Percentiles rank a stretch among this genome's conserved stretches.
Evolutionary conservation across 1,140 invertebrate species (phyloP).

Genomic region (fruit fly (Drosophila melanogaster)): DNA sequence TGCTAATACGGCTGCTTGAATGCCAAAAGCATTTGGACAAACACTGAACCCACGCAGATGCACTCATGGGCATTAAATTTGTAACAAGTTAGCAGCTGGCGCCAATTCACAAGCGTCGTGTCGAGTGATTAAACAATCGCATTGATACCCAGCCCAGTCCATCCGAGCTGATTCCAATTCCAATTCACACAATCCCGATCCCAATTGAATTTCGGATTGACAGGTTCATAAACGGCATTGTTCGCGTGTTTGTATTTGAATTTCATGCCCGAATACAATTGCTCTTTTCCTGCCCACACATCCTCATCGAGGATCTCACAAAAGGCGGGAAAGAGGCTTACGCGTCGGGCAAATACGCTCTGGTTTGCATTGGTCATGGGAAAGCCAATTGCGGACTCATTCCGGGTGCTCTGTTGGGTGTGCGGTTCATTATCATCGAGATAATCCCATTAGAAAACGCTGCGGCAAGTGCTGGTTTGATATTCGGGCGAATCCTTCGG

Average conservation of each 20-base stretch:
- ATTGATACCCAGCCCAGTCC: constrained; percentile 45
- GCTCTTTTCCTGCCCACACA: constrained; percentile 72
- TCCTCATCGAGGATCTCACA: constrained; percentile 31
- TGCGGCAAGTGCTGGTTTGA: constrained; percentile 53
- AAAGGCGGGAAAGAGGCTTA: constrained; percentile 59
- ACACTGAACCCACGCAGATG: constrained; percentile 48
- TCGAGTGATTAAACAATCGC: constrained; percentile 76
- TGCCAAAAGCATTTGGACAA: constrained; percentile 27
- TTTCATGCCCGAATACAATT: constrained; percentile 77
- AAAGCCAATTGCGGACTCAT: constrained; percentile 64
- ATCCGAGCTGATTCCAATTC: constrained; percentile 58
- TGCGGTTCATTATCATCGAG: constrained; percentile 72
- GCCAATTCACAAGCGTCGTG: constrained; percentile 62
- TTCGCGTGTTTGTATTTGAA: constrained; percentile 80
- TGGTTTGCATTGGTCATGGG: constrained; percentile 63
- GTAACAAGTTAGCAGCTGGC: constrained; percentile 73
- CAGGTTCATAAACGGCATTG: constrained; percentile 82
- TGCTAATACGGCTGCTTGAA: constrained; percentile 10
- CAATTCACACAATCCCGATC: constrained; percentile 72
- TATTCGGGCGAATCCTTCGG: constrained; percentile 16
- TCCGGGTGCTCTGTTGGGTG: constrained; percentile 26
- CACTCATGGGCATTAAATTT: constrained; percentile 52
- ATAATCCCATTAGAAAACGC: constrained; percentile 67
- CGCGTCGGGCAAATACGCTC: constrained; percentile 64
- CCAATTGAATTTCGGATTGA: constrained; percentile 78